These are phyloP conservation scores for Aphelenchoides avenae DNA, from an alignment of 1,140 invertebrate genomes.

Conservation along the genomic window DNA sequence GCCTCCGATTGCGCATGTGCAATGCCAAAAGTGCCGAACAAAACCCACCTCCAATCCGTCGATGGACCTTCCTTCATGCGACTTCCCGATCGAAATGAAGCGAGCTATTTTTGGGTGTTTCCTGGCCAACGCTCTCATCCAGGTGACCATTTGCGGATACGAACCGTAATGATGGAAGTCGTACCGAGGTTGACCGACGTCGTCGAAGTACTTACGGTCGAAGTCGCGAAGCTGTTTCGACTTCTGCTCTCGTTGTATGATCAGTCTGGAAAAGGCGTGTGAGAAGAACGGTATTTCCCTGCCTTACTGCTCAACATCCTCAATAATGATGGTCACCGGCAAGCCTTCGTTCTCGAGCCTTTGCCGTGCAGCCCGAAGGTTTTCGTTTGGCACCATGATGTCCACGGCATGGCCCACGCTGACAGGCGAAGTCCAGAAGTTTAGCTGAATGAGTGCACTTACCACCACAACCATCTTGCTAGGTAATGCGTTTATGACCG, in stretches of 20 bases:
- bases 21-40: slow-evolving; percentile 5
- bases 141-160: slow-evolving; percentile 51
- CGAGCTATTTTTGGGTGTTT: slow-evolving; percentile 51
- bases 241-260: slow-evolving; percentile 43
- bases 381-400: slow-evolving; percentile 36
- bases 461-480: too few species aligned
- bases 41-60: slow-evolving; percentile 55
- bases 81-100: slow-evolving; percentile 56
- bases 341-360: slow-evolving; percentile 28
- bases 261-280: slow-evolving; percentile 46
- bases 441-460: slow-evolving; percentile 46
- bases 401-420: slow-evolving; percentile 32
- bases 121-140: slow-evolving; percentile 48
- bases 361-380: slow-evolving; percentile 20
- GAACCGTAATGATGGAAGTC: slow-evolving; percentile 30
- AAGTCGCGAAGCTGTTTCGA: slow-evolving; percentile 10
- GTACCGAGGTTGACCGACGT: slow-evolving; percentile 7
- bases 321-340: slow-evolving; percentile 38
- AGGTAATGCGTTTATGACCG: too few species aligned
- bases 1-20: slow-evolving; percentile 16
- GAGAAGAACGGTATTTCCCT: slow-evolving; percentile 20
- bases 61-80: slow-evolving; percentile 54
- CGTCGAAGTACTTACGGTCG: slow-evolving; percentile 9
- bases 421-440: slow-evolving; percentile 54
- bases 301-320: slow-evolving; percentile 50